Percentiles rank a stretch among this genome's conserved stretches.
These are phyloP conservation scores for Drosophila melanogaster DNA, from an alignment of 1,140 invertebrate genomes.

Conservation along the genomic window Release_6_plus_ISO1_MT NT_033779.5:9893501-9894000, in stretches of 20 bases:
- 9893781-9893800: no score
- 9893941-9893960: slow-evolving; percentile 86
- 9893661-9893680: no score
- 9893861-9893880: not conserved
- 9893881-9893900: not conserved
- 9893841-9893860: no score
- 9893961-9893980: slow-evolving; percentile 85
- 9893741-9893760: no score
- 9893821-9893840: not conserved
- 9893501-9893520: not conserved
- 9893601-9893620: no score
- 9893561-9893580: not conserved
- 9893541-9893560: not conserved
- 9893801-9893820: not conserved
- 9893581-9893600: not conserved
- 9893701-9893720: no score
- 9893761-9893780: no score
- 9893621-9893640: no score
- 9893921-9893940: not conserved
- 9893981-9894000: slow-evolving; percentile 89
- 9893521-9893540: not conserved
- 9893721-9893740: no score
- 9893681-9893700: no score
- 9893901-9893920: not conserved
- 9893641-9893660: no score